Base-by-base conservation (phyloP, 1,140 invertebrate species). In the Temnothorax longispinosus region DNA sequence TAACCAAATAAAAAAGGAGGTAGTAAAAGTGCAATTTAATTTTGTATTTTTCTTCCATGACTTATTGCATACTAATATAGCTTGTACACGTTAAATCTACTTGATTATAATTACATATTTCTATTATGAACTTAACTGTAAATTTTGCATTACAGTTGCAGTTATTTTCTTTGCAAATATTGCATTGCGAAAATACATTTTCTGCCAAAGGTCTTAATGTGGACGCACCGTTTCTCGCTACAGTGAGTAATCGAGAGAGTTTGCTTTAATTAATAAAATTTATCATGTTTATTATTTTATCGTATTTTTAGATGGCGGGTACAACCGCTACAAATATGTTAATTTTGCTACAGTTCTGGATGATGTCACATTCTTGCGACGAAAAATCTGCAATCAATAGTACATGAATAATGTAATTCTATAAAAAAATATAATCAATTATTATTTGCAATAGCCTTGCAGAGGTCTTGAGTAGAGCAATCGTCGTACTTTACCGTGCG, bases 81-180 rank as follows among this genome's bases (percentile, higher is more conserved):
- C 6, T 38, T 38, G 0, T 38, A 38, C 6, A 38, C 38, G 38
- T 38, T 3, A 38, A 38, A 38, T 27, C 27, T 38, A 38, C 6
- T 38, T 38, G 6, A 27, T 3, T 21, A 58, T 3, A 60, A 27
- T 38, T 38, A 38, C 38, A 38, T 38, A 27, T 38, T 38, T 38
- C 38, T 27, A 27, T 27, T 27, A 2, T 38, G 6, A 2, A 6
- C 38, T 38, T 3, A 38, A 38, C 38, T 27, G 27, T 27, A 27
- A 38, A 38, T 38, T 38, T 38, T 38, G 38, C 3, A 38, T 60
- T 60, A 4, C 11, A 64, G 60, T 41, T 65, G 8, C 15, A 21
- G 8, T n/a, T 65, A 1, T 65, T 65, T 65, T 65, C 62, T n/a
- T 65, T 65, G 10, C 62, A 65, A 65, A 41, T n/a, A 65, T n/a